Percentiles rank a stretch among this genome's conserved stretches.
Evolutionary conservation across 2,888 invertebrate species (phyloP).

Genomic region (Aphodius granarius): DNA sequence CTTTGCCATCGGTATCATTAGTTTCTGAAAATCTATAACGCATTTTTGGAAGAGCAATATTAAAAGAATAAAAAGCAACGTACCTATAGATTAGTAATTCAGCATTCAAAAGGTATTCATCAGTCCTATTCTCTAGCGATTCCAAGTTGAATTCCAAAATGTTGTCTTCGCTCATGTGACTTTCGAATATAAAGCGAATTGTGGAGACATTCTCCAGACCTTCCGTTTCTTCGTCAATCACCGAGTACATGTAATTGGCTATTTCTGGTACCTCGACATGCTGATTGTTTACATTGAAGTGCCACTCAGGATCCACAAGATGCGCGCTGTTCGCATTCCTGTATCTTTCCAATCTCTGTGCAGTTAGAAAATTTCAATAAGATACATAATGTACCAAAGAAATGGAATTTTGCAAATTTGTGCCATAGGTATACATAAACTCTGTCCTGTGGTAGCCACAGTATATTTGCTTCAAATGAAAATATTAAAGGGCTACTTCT

Average conservation of each 20-base stretch:
- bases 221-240: conserved; percentile 31
- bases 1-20: conserved; percentile 20
- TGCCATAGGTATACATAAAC: too few species aligned
- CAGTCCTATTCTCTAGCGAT: conserved; percentile 30
- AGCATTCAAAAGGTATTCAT: conserved; percentile 57
- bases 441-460: too few species aligned
- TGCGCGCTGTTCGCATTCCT: conserved; percentile 14
- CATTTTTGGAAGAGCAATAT: too few species aligned
- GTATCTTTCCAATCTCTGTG: conserved; percentile 18
- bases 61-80: background rate
- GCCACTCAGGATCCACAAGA: conserved; percentile 33
- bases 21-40: conserved; percentile 19
- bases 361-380: background rate
- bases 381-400: background rate
- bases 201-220: conserved; percentile 30
- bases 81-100: conserved; percentile 61
- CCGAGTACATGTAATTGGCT: conserved; percentile 32
- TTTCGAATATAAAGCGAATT: conserved; percentile 35
- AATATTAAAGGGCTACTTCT: too few species aligned
- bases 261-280: conserved; percentile 34
- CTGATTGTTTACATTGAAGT: conserved; percentile 30
- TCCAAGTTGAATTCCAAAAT: conserved; percentile 33
- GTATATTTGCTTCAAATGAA: too few species aligned
- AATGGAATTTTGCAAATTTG: too few species aligned
- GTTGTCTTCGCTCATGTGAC: conserved; percentile 28